phyloP scores from a whole-genome alignment of 2,888 invertebrate genomes.

The Mimachlamys varia region DNA sequence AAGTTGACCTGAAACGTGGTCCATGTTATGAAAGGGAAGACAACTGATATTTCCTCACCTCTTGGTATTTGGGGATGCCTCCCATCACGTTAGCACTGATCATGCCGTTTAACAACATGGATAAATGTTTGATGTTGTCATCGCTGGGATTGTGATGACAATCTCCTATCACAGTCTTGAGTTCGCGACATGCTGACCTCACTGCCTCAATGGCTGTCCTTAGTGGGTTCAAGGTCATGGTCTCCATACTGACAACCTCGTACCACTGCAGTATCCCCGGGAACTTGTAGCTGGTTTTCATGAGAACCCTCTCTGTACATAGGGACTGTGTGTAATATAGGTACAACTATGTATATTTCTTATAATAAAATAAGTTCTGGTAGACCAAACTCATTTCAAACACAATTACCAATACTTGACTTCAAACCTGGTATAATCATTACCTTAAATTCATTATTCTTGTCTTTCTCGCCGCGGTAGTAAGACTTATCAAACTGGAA shows the following conservation, averaged over 20 bases:
- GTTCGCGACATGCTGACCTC: slow-evolving; percentile 68
- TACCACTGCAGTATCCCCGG: slow-evolving; percentile 80
- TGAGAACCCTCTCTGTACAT: slow-evolving; percentile 75
- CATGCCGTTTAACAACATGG: slow-evolving; percentile 77
- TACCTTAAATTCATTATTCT: slow-evolving; percentile 93
- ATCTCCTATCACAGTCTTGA: slow-evolving; percentile 87
- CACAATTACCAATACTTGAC: no score
- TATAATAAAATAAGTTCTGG: no score
- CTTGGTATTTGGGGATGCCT: slow-evolving; percentile 79
- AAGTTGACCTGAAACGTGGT: neutral
- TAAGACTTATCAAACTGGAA: slow-evolving; percentile 78
- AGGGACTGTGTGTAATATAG: slow-evolving; percentile 71
- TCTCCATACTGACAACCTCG: slow-evolving; percentile 87
- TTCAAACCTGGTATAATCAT: no score
- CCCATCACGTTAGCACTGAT: slow-evolving; percentile 79
- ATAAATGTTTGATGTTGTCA: slow-evolving; percentile 73
- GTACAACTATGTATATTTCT: neutral
- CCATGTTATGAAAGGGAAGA: neutral
- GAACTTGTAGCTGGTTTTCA: slow-evolving; percentile 73
- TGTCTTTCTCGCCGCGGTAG: slow-evolving; percentile 91
- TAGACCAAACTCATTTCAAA: no score
- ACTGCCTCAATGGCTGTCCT: slow-evolving; percentile 75
- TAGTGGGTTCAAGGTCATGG: slow-evolving; percentile 87
- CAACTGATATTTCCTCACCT: slow-evolving; percentile 65
- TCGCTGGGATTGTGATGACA: slow-evolving; percentile 84